These are phyloP conservation scores for Nasonia giraulti DNA, from an alignment of 1,140 invertebrate genomes.

Conservation along the genomic window DNA sequence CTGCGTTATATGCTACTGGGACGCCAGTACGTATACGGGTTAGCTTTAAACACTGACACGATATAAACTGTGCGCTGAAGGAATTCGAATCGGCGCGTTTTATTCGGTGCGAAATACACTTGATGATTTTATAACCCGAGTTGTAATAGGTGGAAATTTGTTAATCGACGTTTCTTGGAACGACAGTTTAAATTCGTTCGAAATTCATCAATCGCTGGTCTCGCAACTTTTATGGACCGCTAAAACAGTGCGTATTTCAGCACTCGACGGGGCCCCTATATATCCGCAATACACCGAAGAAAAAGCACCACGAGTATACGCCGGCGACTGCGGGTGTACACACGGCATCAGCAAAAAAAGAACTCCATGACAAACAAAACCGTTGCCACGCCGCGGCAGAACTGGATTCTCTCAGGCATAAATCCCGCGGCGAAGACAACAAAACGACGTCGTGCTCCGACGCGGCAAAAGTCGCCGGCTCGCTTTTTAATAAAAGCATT, in stretches of 20 bases:
- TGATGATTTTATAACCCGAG: no score
- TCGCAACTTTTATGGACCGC: background rate
- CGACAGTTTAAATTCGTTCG: no score
- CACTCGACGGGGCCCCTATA: background rate
- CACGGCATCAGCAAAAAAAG: background rate
- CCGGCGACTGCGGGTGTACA: background rate
- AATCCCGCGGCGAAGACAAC: constrained; percentile 55
- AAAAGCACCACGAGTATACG: background rate
- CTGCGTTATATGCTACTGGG: no score
- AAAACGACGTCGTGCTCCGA: constrained; percentile 45
- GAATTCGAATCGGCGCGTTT: no score
- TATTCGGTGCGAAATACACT: no score
- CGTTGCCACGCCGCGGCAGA: background rate
- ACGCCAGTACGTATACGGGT: background rate
- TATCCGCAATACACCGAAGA: constrained; percentile 6
- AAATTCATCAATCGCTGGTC: background rate
- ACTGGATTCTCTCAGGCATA: constrained; percentile 60
- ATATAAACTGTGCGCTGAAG: background rate
- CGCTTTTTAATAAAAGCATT: constrained; percentile 64
- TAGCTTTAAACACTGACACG: background rate
- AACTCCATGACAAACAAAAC: constrained; percentile 34
- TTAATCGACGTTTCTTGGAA: no score
- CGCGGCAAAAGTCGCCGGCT: background rate
- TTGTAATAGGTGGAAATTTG: no score
- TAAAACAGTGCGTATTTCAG: background rate